Conservation (phyloP, 2,113 vertebrate genomes). For the Microcebus jonahi region DNA sequence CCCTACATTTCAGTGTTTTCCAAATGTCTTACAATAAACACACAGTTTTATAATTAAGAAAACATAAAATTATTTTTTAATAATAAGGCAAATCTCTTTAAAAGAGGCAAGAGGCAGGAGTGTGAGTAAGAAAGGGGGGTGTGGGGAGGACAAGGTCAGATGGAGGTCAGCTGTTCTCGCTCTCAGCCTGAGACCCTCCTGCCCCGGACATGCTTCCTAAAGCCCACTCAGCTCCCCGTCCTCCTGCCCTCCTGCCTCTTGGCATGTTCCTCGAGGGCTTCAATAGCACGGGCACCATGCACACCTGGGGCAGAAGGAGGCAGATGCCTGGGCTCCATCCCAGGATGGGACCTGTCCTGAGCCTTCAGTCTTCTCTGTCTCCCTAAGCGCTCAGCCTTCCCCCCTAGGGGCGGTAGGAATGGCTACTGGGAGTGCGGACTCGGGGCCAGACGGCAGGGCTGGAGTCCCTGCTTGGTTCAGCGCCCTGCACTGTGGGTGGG, state of each 20-base stretch:
- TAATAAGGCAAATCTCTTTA: background rate
- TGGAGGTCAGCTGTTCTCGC: no score
- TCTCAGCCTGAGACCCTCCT: background rate
- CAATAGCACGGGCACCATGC: rapidly evolving
- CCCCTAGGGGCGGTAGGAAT: rapidly evolving
- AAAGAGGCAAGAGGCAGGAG: background rate
- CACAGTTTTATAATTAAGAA: background rate
- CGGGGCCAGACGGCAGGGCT: background rate
- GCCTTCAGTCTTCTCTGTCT: background rate
- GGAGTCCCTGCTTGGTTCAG: background rate
- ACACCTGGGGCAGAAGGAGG: background rate
- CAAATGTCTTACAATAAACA: conserved; percentile 11
- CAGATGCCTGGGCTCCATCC: background rate
- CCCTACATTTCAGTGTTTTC: background rate
- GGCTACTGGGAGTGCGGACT: no score
- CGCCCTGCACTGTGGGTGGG: background rate
- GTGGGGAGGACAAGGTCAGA: rapidly evolving
- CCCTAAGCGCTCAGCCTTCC: background rate
- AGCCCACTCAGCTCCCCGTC: background rate
- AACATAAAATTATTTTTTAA: background rate
- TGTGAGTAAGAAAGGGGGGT: background rate
- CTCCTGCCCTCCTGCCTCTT: background rate
- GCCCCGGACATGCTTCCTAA: no score
- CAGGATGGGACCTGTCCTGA: background rate
- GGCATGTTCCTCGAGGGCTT: background rate